These are phyloP conservation scores for Onychostoma macrolepis DNA, from an alignment of 2,113 vertebrate species.

Conservation along the genomic window DNA sequence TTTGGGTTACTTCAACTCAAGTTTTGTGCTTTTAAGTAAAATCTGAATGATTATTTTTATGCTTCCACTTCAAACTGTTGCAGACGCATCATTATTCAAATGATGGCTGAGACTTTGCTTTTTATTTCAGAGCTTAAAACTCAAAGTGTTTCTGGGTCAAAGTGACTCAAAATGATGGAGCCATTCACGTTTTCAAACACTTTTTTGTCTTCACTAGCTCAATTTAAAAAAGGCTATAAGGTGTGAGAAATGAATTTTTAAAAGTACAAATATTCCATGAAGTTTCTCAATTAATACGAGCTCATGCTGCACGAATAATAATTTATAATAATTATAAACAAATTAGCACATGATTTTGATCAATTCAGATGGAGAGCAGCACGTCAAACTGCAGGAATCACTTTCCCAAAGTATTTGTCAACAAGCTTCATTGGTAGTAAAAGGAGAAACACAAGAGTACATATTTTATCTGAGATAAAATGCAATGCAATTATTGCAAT, in stretches of 20 bases:
- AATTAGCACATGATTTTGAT: not conserved
- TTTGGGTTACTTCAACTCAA: not conserved
- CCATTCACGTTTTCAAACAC: not conserved
- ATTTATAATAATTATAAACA: not conserved
- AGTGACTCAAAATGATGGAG: constrained; percentile 3
- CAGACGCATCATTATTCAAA: not conserved
- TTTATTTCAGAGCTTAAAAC: constrained; percentile 1
- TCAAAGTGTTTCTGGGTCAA: constrained; percentile 18
- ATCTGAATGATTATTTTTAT: not conserved
- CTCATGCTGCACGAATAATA: not conserved
- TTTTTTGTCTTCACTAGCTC: not conserved
- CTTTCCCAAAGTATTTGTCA: not conserved
- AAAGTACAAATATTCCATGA: not conserved
- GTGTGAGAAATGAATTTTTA: not conserved
- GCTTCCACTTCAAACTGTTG: not conserved
- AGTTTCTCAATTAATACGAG: not conserved
- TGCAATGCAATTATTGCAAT: not conserved
- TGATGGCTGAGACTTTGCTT: not conserved
- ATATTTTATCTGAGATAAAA: not conserved
- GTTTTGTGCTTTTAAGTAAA: not conserved
- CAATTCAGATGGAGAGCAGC: not conserved
- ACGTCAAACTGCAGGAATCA: not conserved
- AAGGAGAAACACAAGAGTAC: not conserved
- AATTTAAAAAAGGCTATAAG: not conserved
- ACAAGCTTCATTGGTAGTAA: not conserved